Conservation (phyloP, 2,888 invertebrate species). For the Cosmia pyralina region DNA sequence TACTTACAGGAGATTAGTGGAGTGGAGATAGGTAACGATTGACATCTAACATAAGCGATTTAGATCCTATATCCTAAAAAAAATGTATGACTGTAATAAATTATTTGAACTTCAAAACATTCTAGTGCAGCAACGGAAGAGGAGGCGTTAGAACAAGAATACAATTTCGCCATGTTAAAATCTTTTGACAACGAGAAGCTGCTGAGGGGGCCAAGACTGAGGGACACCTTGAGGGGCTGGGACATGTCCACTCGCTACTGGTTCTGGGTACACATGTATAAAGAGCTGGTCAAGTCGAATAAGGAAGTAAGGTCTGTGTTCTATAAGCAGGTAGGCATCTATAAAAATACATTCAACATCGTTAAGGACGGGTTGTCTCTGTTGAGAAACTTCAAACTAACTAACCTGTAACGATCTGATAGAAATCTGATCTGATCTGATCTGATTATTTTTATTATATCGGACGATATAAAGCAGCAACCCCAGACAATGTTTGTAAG, state of each 20-base stretch:
- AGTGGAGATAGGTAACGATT: not conserved
- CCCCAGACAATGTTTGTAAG: not conserved
- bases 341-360: slow-evolving; percentile 11
- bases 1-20: not conserved
- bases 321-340: slow-evolving; percentile 18
- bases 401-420: not conserved
- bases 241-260: slow-evolving; percentile 96
- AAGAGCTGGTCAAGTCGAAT: slow-evolving; percentile 78
- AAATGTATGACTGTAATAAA: not conserved
- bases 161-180: slow-evolving; percentile 93
- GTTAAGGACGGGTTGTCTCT: not conserved
- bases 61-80: not conserved
- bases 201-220: slow-evolving; percentile 93
- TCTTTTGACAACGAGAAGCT: slow-evolving; percentile 94
- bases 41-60: not conserved
- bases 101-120: slow-evolving; percentile 14
- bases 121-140: slow-evolving; percentile 69
- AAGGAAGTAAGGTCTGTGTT: slow-evolving; percentile 78
- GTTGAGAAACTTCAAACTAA: not conserved
- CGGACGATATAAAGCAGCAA: not conserved
- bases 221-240: slow-evolving; percentile 95
- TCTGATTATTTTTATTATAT: too few species aligned
- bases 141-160: slow-evolving; percentile 82
- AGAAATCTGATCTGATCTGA: too few species aligned
- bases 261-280: slow-evolving; percentile 95